A percentile compares a stretch with the other conserved stretches of the same genome.
These are phyloP conservation scores for Apeira syringaria DNA, from an alignment of 2,888 invertebrate species.

Conservation along the genomic window DNA sequence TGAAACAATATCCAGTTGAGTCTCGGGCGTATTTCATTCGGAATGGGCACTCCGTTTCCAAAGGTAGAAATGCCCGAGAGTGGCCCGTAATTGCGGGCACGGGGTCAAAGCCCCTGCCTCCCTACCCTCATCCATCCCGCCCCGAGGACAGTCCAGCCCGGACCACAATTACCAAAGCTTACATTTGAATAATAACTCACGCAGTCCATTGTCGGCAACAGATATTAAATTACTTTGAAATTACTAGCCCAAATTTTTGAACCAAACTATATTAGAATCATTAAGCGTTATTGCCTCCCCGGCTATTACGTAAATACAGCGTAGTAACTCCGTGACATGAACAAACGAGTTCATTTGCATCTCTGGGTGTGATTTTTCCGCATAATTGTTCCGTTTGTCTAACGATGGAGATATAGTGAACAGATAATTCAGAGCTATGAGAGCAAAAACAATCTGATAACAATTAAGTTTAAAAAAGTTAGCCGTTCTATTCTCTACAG, in stretches of 20 bases:
- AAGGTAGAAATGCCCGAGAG: constrained; percentile 18
- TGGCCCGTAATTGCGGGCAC: constrained; percentile 56
- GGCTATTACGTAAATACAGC: constrained; percentile 33
- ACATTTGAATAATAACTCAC: constrained; percentile 34
- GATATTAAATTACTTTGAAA: constrained; percentile 31
- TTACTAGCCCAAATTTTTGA: constrained; percentile 21
- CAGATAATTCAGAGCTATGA: constrained; percentile 13
- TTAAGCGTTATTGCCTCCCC: constrained; percentile 20
- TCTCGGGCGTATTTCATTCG: constrained; percentile 17
- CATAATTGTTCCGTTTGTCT: constrained; percentile 56
- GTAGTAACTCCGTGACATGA: constrained; percentile 49
- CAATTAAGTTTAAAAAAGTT: too few relatives aligned
- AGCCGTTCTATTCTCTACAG: too few relatives aligned
- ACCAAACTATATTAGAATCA: constrained; percentile 24
- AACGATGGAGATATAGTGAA: too few relatives aligned
- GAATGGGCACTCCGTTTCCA: constrained; percentile 19
- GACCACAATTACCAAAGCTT: constrained; percentile 35
- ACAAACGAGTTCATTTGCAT: constrained; percentile 63
- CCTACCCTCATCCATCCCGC: constrained; percentile 26
- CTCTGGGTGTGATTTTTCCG: constrained; percentile 50
- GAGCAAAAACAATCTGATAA: constrained; percentile 3
- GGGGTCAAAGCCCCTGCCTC: constrained; percentile 60
- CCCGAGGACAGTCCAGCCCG: constrained; percentile 24
- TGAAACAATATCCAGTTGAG: constrained; percentile 11
- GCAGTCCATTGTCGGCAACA: constrained; percentile 25